A percentile compares a stretch with the other conserved stretches of the same genome.
Evolutionary conservation across 2,888 invertebrate genomes (phyloP).

Genomic region (Epinotia ramella): DNA sequence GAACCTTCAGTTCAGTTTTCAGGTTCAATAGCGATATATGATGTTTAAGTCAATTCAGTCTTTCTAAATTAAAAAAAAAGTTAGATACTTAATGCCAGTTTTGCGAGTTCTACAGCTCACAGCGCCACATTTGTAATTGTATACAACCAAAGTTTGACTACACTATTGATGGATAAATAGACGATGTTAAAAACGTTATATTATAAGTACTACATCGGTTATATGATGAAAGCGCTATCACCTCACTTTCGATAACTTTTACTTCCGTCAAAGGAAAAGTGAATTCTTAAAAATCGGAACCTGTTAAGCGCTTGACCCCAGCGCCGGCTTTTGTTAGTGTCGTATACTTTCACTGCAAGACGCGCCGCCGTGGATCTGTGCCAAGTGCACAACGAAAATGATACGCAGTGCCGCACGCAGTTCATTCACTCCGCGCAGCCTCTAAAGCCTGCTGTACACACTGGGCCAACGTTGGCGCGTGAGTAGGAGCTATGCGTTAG

Average conservation of each 20-base stretch:
- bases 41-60: too few relatives aligned
- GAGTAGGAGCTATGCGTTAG: too few relatives aligned
- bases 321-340: constrained; percentile 62
- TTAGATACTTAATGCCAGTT: too few relatives aligned
- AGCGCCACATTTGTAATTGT: not conserved
- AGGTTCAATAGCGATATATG: too few relatives aligned
- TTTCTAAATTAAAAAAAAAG: too few relatives aligned
- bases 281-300: constrained; percentile 70
- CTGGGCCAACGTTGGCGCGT: too few relatives aligned
- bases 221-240: constrained; percentile 22
- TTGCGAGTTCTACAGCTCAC: too few relatives aligned
- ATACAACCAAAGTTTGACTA: not conserved
- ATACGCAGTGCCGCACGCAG: constrained; percentile 25
- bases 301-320: constrained; percentile 75
- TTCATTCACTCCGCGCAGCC: constrained; percentile 28
- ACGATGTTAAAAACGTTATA: not conserved
- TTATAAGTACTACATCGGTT: not conserved
- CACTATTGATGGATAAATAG: not conserved
- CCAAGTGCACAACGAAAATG: constrained; percentile 41
- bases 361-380: constrained; percentile 52
- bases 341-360: constrained; percentile 69
- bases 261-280: constrained; percentile 71
- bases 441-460: too few relatives aligned
- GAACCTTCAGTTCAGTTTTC: too few relatives aligned
- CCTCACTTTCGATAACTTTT: constrained; percentile 60